phyloP scores from a whole-genome alignment of 2,888 invertebrate genomes.

The Mimas tiliae region DNA sequence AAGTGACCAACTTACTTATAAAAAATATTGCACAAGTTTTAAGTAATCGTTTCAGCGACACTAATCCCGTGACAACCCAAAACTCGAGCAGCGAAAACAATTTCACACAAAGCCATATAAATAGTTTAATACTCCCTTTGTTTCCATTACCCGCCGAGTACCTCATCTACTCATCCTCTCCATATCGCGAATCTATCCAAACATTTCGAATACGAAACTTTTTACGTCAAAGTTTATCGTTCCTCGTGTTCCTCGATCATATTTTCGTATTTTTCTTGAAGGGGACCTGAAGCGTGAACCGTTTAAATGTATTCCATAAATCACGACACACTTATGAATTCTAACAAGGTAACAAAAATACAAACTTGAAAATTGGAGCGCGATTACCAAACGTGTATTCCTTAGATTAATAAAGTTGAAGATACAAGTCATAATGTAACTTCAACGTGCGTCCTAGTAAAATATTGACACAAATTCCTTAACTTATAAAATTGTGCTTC shows the following conservation, averaged over 20 bases:
- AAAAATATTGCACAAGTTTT: background rate
- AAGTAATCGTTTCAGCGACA: background rate
- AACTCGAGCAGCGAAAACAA: constrained; percentile 19
- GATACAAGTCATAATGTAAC: constrained; percentile 47
- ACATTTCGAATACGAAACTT: constrained; percentile 58
- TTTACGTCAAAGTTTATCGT: constrained; percentile 54
- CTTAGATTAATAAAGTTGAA: constrained; percentile 43
- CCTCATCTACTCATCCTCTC: constrained; percentile 33
- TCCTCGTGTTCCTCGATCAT: constrained; percentile 53
- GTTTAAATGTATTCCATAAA: constrained; percentile 76
- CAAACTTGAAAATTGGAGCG: constrained; percentile 60
- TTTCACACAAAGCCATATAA: constrained; percentile 22
- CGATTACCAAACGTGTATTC: constrained; percentile 68
- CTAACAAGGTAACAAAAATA: constrained; percentile 72
- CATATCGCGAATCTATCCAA: constrained; percentile 63
- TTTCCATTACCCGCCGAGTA: constrained; percentile 33
- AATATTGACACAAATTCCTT: constrained; percentile 85
- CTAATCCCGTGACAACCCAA: background rate
- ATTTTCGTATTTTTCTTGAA: constrained; percentile 73
- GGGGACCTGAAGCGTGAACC: constrained; percentile 58
- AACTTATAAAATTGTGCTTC: constrained; percentile 84
- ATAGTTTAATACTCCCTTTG: constrained; percentile 34
- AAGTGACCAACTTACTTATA: no score
- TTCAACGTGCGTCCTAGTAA: constrained; percentile 73
- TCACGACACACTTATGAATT: constrained; percentile 70